Evolutionary conservation across 2,888 invertebrate genomes (phyloP), one percentile per base, ranked within the genome.

Genomic region (Tuberolachnus salignus): DNA sequence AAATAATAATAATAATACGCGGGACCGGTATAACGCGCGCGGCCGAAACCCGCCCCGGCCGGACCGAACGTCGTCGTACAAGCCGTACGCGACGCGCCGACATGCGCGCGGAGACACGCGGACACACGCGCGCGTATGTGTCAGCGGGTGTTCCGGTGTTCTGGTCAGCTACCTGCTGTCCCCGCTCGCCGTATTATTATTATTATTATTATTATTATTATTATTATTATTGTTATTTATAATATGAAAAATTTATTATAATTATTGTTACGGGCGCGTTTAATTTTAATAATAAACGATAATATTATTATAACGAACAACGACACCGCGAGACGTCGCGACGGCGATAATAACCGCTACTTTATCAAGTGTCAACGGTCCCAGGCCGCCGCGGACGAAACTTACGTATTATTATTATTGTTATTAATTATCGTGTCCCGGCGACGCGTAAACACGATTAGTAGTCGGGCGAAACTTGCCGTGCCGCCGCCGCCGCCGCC

Each of bases 351-450:
- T 6, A 23, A 69, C 49, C 67, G 78, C 78, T 75, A 75, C 75
- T 78, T 78, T 42, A 78, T 69, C 78, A 78, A 69, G 59, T 59
- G 78, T 78, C 67, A 75, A 61, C 72, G 59, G 71, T 6, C 34
- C 13, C 66, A 14, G 6, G 19, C 44, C 34, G 44, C 23, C 34
- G 16, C 44, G 51, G 42, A 26, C 14, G 42, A 61, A 69, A 72
- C 66, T 66, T 34, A 10, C 19, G n/a, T 9, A 19, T 19, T 19
- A 53, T 34, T 34, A 6, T 34, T 6, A 6, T 34, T 19, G 53
- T 26, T 78, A 78, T 78, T 78, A 69, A 78, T 78, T 78, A 78
- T n/a, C 66, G 67, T 78, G 67, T 59, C 69, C 69, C 51, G 69
- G 23, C 78, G 78, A 69, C 78, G 69, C 69, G 78, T 61, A 69